These are phyloP conservation scores for Enteromius mattozi DNA, from an alignment of 2,797 vertebrate species.

Conservation along the genomic window DNA sequence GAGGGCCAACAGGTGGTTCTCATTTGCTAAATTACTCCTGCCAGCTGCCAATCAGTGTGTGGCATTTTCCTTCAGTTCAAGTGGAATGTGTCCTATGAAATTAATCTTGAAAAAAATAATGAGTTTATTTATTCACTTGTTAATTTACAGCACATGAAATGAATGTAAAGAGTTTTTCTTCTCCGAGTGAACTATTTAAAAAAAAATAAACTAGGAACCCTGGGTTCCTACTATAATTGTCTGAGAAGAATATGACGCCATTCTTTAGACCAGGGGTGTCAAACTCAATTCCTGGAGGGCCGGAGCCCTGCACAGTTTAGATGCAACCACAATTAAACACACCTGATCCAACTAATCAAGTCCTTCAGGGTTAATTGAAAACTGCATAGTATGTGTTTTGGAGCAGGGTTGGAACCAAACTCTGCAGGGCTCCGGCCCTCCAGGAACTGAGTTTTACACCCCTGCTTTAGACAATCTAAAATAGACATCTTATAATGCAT, in stretches of 20 bases:
- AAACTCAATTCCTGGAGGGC: too few species aligned
- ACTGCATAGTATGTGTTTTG: too few species aligned
- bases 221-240: background rate
- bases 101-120: conserved; percentile 23
- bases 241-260: background rate
- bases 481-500: background rate
- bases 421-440: too few species aligned
- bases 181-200: background rate
- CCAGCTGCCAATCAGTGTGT: conserved; percentile 67
- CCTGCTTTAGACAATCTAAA: background rate
- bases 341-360: too few species aligned
- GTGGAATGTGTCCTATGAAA: conserved; percentile 50
- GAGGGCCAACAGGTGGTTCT: conserved; percentile 71
- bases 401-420: too few species aligned
- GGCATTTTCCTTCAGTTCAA: conserved; percentile 43
- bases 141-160: background rate
- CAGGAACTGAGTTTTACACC: too few species aligned
- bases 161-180: conserved; percentile 12
- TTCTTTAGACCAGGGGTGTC: background rate
- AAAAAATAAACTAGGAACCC: background rate
- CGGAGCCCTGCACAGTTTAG: too few species aligned
- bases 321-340: too few species aligned
- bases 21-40: conserved; percentile 71
- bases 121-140: conserved; percentile 47
- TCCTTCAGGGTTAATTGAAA: too few species aligned